These are phyloP conservation scores for Rhopalosiphum maidis DNA, from an alignment of 1,140 invertebrate genomes.

Conservation along the genomic window DNA sequence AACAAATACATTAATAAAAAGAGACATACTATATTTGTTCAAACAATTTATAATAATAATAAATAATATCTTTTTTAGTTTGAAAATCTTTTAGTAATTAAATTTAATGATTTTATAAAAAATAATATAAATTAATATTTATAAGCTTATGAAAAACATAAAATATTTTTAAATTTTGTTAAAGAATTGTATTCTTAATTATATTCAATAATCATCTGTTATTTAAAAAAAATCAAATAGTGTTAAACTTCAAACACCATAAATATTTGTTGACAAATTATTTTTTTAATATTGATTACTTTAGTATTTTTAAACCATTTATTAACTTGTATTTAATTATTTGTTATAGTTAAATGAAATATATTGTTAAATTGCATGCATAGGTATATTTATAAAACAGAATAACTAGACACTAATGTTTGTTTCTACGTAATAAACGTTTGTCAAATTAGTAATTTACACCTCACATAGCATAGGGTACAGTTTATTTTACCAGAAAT, in stretches of 20 bases:
- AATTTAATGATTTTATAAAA: neutral
- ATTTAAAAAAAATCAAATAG: neutral
- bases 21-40: neutral
- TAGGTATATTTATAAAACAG: neutral
- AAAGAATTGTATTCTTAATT: neutral
- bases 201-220: neutral
- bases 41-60: neutral
- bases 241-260: neutral
- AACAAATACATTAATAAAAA: constrained; percentile 21
- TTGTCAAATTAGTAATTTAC: neutral
- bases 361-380: neutral
- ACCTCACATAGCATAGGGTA: neutral
- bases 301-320: neutral
- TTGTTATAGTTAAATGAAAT: neutral
- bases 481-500: neutral
- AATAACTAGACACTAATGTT: neutral
- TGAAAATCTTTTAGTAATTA: neutral
- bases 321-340: neutral
- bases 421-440: neutral
- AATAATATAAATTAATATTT: neutral
- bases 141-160: neutral
- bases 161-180: neutral
- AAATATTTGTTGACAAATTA: neutral
- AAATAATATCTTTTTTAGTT: neutral
- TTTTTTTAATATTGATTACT: neutral